phyloP scores from a whole-genome alignment of 1,140 invertebrate genomes.

The Dolichoris vasculosae region DNA sequence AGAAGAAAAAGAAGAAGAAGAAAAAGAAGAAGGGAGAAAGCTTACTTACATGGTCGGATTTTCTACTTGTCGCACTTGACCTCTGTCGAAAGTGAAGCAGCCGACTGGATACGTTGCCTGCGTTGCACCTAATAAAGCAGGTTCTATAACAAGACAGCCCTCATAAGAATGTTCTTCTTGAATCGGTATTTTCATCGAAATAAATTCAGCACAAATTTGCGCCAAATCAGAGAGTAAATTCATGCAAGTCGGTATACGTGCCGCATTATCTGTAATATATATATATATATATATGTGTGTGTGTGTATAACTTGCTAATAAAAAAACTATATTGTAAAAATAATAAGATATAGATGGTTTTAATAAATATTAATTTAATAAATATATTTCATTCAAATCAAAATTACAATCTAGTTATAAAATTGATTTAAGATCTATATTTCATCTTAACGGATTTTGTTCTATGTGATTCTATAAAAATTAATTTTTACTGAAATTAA shows the following conservation, averaged over 20 bases:
- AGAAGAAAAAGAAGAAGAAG: neutral
- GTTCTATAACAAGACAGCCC: conserved; percentile 74
- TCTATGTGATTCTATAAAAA: neutral
- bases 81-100: conserved; percentile 74
- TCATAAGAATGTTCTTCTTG: conserved; percentile 63
- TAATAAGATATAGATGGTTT: no score
- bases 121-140: conserved; percentile 72
- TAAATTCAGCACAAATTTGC: conserved; percentile 75
- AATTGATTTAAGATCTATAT: neutral
- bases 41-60: conserved; percentile 62
- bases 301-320: no score
- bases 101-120: conserved; percentile 74
- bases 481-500: neutral
- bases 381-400: neutral
- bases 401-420: neutral
- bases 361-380: neutral
- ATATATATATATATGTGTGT: no score
- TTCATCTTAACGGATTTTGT: neutral
- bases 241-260: conserved; percentile 74
- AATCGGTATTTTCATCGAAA: conserved; percentile 61
- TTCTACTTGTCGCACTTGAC: conserved; percentile 69
- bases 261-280: conserved; percentile 64
- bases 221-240: conserved; percentile 74
- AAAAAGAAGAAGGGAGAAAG: neutral
- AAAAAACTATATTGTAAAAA: neutral